These are phyloP conservation scores for Conistra vaccinii DNA, from an alignment of 2,888 invertebrate species.

Conservation along the genomic window DNA sequence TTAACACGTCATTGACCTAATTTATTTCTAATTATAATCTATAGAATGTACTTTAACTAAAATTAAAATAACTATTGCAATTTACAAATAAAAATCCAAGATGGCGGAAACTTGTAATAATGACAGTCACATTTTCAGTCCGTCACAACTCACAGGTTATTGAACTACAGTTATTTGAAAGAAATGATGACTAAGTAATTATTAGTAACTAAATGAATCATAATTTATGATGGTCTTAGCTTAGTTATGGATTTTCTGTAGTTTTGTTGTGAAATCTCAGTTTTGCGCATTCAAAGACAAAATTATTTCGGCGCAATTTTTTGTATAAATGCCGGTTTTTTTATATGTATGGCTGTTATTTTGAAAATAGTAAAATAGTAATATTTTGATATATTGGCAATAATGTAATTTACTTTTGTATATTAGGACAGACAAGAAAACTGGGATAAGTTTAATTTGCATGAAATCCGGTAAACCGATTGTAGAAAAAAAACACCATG, in stretches of 20 bases:
- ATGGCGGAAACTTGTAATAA: slow-evolving; percentile 51
- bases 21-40: background rate
- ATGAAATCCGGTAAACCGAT: background rate
- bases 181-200: slow-evolving; percentile 65
- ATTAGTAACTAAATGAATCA: slow-evolving; percentile 63
- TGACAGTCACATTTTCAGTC: slow-evolving; percentile 49
- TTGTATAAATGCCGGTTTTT: background rate
- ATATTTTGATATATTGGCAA: background rate
- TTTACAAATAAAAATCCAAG: slow-evolving; percentile 29
- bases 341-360: background rate
- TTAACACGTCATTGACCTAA: background rate
- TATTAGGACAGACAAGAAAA: background rate
- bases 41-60: background rate
- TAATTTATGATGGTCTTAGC: slow-evolving; percentile 41
- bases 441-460: background rate
- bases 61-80: background rate
- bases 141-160: slow-evolving; percentile 49
- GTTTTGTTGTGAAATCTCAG: slow-evolving; percentile 30
- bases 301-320: background rate
- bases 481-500: no score
- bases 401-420: background rate
- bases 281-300: background rate
- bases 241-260: slow-evolving; percentile 36
- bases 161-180: slow-evolving; percentile 57
- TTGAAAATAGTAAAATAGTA: no score